phyloP scores from a whole-genome alignment of 2,797 vertebrate genomes.

The Myiotriccus ornatus region DNA sequence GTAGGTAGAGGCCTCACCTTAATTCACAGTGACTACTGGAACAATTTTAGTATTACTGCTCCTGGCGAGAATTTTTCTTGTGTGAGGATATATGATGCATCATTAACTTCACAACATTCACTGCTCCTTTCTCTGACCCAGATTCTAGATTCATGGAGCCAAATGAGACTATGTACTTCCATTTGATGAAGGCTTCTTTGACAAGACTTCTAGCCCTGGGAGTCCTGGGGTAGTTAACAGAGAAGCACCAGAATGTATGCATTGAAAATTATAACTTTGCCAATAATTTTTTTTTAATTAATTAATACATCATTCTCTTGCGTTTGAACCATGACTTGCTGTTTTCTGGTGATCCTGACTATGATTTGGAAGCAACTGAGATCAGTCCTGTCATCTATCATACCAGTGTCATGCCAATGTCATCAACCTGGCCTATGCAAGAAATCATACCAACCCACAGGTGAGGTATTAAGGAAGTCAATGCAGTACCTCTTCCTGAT shows the following conservation, averaged over 20 bases:
- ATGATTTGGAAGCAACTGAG: background rate
- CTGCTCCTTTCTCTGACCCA: background rate
- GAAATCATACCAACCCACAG: background rate
- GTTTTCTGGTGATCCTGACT: background rate
- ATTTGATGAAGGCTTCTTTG: background rate
- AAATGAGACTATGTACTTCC: background rate
- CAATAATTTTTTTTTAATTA: background rate
- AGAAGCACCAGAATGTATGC: background rate
- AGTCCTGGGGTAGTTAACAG: background rate
- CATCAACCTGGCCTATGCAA: background rate
- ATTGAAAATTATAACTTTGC: background rate
- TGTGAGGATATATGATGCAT: background rate
- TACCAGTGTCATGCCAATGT: background rate
- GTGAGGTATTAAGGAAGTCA: background rate
- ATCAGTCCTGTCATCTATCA: background rate
- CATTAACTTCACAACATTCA: background rate
- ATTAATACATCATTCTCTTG: background rate
- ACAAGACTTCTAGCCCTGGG: background rate
- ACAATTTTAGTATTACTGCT: background rate
- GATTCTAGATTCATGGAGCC: background rate
- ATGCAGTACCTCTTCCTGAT: rapidly evolving
- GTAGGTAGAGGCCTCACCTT: background rate
- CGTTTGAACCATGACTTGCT: background rate
- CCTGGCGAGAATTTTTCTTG: background rate
- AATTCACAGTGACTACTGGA: background rate